These are phyloP conservation scores for Hydrochoerus hydrochaeris DNA, from an alignment of 2,113 vertebrate species.

Conservation along the genomic window DNA sequence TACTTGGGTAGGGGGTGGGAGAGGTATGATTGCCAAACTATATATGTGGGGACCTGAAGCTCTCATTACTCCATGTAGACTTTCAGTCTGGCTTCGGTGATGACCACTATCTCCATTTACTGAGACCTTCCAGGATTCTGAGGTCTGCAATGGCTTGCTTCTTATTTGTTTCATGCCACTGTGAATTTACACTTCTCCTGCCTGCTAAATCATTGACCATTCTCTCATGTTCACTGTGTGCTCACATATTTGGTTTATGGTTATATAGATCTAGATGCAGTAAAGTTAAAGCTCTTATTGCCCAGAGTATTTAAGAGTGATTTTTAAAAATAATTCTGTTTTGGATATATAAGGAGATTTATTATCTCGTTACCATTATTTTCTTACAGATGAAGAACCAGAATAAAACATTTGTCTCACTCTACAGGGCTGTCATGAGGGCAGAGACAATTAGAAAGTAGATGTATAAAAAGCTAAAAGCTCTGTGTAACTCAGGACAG, in stretches of 20 bases:
- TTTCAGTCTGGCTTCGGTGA: not conserved
- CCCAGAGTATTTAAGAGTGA: not conserved
- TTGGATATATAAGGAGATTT: constrained; percentile 16
- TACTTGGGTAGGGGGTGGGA: not conserved
- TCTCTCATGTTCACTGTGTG: not conserved
- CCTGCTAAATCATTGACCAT: not conserved
- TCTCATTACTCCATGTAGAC: not conserved
- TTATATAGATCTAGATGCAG: not conserved
- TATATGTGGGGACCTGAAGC: not conserved
- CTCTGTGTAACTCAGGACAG: not conserved
- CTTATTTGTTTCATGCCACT: not conserved
- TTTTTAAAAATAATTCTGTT: constrained; percentile 38
- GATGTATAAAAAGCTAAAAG: constrained; percentile 46
- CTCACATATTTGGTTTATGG: not conserved
- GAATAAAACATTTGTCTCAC: constrained; percentile 12
- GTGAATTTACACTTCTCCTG: not conserved
- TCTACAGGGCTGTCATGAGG: not conserved
- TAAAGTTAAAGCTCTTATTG: constrained; percentile 34
- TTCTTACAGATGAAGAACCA: constrained; percentile 48
- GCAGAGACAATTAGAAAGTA: constrained; percentile 26
- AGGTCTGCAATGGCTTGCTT: not conserved
- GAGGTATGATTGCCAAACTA: not conserved
- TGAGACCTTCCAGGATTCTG: not conserved
- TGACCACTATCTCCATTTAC: not conserved
- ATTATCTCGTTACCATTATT: constrained; percentile 11